Base-by-base conservation (phyloP, 2,888 invertebrate genomes). In the Luffia ferchaultella region DNA sequence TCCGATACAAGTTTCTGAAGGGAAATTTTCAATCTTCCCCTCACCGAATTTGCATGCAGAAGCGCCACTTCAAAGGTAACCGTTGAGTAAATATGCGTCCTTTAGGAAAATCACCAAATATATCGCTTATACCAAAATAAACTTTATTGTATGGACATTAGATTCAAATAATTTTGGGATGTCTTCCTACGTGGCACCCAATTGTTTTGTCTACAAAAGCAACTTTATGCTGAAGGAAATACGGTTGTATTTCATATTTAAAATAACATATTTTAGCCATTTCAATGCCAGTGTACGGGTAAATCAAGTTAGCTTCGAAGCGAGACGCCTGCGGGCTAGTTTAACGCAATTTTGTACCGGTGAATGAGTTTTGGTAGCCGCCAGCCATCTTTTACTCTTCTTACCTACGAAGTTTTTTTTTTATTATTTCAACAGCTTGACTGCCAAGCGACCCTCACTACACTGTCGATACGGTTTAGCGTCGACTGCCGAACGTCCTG, bases 341-440 rank as follows among this genome's bases (percentile, higher is more conserved):
- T 68, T 80, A 82, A 83, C 64, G 56, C 60, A 65, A 82, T 83
- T 82, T 76, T 66, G 71, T 72, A 75, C 76, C 75, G 78, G 76
- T 80, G 82, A 76, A 83, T 82, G 82, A 78, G 80, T 79, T 82
- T 83, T 82, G 73, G 82, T 77, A 82, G 80, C 82, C 80, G 78
- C 76, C 66, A 78, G 83, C 78, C 59, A 79, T 79, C 59, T 73
- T 69, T 64, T 56, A 54, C 54, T 45, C 41, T 47, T 18, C 47
- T 18, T 44, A 43, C 44, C 45, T 45, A 18, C 12, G 18, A 12
- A 40, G 12, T 40, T 9, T 40, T 9, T 40, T 12, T 40, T 9
- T 40, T 9, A 40, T 7, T 40, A 40, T 7, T 7, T 40, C 7
- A 7, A 40, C 12, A 40, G 40, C 40, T 40, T 9, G 12, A n/a